Evolutionary conservation across 2,888 invertebrate genomes (phyloP).

Genomic region (Sminthurides aquaticus): DNA sequence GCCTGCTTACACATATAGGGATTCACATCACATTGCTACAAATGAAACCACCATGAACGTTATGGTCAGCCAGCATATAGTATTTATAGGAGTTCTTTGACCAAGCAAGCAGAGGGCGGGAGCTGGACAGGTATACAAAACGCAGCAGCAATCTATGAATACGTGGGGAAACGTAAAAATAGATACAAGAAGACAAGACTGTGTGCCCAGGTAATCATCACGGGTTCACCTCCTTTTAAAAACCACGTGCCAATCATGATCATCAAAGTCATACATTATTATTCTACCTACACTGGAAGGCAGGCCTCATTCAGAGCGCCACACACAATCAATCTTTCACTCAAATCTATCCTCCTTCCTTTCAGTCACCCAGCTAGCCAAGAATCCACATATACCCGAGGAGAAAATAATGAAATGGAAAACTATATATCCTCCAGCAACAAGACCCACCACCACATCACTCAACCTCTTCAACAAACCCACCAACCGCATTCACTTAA

Average conservation of each 20-base stretch:
- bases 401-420: background rate
- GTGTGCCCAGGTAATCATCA: constrained; percentile 18
- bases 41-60: background rate
- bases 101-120: too few species aligned
- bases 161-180: too few species aligned
- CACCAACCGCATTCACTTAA: background rate
- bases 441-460: background rate
- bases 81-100: too few species aligned
- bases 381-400: too few species aligned
- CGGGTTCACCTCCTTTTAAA: constrained; percentile 6
- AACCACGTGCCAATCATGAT: constrained; percentile 38
- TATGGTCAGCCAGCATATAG: background rate
- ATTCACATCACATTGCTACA: background rate
- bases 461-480: constrained; percentile 2
- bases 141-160: too few species aligned
- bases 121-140: too few species aligned
- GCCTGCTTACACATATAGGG: background rate
- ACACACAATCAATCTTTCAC: constrained; percentile 27
- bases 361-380: background rate
- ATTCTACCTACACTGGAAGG: constrained; percentile 18
- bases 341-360: constrained; percentile 17
- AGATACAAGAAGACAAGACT: too few species aligned
- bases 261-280: constrained; percentile 26
- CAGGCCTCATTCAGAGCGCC: constrained; percentile 9
- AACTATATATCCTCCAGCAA: background rate